Evolutionary conservation across 2,888 invertebrate species (phyloP).

Genomic region (Charanyca ferruginea): DNA sequence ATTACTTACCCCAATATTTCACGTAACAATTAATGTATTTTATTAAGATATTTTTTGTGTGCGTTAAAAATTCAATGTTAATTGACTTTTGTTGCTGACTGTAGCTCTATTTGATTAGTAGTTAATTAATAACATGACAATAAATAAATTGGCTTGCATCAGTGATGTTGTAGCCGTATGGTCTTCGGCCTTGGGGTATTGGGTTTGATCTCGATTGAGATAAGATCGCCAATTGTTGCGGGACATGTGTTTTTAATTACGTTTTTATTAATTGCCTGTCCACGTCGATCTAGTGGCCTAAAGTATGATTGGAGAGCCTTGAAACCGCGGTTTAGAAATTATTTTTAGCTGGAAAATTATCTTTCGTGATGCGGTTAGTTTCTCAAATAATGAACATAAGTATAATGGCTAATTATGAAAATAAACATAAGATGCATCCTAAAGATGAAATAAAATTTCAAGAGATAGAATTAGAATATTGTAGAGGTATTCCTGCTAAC

Average conservation of each 20-base stretch:
- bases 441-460: too few species aligned
- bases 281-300: neutral
- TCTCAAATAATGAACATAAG: too few species aligned
- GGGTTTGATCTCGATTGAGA: constrained; percentile 34
- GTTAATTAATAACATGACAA: constrained; percentile 2
- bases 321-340: neutral
- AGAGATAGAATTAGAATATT: too few species aligned
- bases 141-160: constrained; percentile 28
- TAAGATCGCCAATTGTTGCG: constrained; percentile 35
- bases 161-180: constrained; percentile 26
- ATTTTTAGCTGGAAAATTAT: neutral
- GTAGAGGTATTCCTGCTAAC: too few species aligned
- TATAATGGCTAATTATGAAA: too few species aligned
- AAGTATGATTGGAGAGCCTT: neutral
- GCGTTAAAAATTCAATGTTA: neutral
- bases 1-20: too few species aligned
- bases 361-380: too few species aligned
- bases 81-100: neutral
- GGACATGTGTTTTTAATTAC: constrained; percentile 36
- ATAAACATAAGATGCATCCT: too few species aligned
- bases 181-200: constrained; percentile 31
- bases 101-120: neutral
- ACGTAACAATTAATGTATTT: too few species aligned
- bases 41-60: too few species aligned
- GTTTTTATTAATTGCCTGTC: constrained; percentile 38